Evolutionary conservation across 2,888 invertebrate genomes (phyloP).

Genomic region (Parnassius apollo): DNA sequence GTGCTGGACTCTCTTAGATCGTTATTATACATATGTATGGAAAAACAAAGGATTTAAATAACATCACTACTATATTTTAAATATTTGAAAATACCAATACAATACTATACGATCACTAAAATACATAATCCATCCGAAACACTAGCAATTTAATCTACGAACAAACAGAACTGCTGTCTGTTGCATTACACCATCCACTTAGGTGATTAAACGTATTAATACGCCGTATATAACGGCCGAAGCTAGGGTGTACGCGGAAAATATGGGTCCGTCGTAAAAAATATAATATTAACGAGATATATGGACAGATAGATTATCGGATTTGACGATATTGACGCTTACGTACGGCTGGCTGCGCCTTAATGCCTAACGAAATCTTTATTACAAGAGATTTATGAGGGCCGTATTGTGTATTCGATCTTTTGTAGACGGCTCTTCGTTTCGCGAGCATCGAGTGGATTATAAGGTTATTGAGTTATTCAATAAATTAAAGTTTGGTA

Average conservation of each 20-base stretch:
- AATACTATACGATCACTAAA: too few species aligned
- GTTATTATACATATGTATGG: too few species aligned
- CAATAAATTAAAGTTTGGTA: conserved; percentile 23
- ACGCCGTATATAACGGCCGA: conserved; percentile 26
- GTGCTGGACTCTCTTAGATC: too few species aligned
- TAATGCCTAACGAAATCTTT: conserved; percentile 48
- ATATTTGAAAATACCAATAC: too few species aligned
- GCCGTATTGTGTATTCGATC: conserved; percentile 36
- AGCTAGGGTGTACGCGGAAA: conserved; percentile 27
- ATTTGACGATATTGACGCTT: conserved; percentile 36
- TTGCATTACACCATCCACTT: conserved; percentile 29
- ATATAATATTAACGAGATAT: conserved; percentile 28
- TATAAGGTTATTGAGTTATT: conserved; percentile 26
- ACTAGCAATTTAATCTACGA: neutral
- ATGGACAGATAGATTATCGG: conserved; percentile 37
- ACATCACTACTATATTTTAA: too few species aligned
- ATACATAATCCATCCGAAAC: neutral
- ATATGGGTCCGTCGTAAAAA: conserved; percentile 28
- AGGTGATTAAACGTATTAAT: conserved; percentile 44
- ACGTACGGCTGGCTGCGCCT: conserved; percentile 41
- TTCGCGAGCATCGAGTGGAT: conserved; percentile 30
- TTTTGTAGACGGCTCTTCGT: conserved; percentile 33
- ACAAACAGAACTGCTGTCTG: neutral
- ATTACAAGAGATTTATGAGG: conserved; percentile 47
- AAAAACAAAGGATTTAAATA: too few species aligned